phyloP scores from a whole-genome alignment of 2,113 vertebrate species.

The Chaetops frenatus region DNA sequence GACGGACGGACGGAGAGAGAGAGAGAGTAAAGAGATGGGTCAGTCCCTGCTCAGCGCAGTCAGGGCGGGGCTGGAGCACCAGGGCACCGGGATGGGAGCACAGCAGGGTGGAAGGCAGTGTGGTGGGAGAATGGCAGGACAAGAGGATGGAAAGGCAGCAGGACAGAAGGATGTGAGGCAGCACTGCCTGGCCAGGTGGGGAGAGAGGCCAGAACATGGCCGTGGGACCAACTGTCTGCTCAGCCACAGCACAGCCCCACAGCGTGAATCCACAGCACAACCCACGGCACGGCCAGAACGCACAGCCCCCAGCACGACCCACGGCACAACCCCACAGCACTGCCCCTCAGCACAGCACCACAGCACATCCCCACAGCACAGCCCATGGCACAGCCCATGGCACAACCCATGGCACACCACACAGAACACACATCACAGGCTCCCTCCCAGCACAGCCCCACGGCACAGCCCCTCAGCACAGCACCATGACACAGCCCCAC shows the following conservation, averaged over 20 bases:
- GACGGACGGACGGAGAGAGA: conserved; percentile 67
- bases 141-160: background rate
- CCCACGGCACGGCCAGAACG: background rate
- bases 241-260: background rate
- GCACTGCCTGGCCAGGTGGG: background rate
- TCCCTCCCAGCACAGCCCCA: background rate
- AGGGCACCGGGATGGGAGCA: conserved; percentile 13
- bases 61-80: conserved; percentile 34
- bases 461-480: background rate
- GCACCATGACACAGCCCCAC: background rate
- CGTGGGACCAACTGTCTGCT: background rate
- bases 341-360: background rate
- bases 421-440: background rate
- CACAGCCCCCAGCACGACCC: background rate
- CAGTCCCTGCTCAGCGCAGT: conserved; percentile 63
- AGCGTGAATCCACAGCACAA: background rate
- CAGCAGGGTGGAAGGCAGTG: background rate
- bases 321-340: background rate
- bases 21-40: conserved; percentile 76
- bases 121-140: background rate
- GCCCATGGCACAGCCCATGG: background rate
- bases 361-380: background rate
- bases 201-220: background rate
- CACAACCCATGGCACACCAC: background rate
- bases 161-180: background rate